A percentile compares a stretch with the other conserved stretches of the same genome.
Evolutionary conservation across 2,888 invertebrate genomes (phyloP).

Genomic region (Drosophila austrosaltans): DNA sequence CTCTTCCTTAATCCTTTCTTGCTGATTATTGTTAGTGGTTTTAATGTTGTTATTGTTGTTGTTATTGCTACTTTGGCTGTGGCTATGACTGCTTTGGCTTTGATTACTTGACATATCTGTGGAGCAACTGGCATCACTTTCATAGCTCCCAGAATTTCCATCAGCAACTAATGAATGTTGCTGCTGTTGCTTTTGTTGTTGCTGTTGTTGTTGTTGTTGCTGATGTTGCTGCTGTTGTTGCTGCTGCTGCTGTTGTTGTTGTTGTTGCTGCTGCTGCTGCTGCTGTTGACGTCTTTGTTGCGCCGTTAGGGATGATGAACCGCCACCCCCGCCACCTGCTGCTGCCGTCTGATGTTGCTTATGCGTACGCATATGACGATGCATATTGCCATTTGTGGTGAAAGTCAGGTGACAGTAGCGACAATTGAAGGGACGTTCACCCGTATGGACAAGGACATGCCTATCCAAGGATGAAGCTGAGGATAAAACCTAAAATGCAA

Average conservation of each 20-base stretch:
- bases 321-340: constrained; percentile 33
- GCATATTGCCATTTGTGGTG: constrained; percentile 94
- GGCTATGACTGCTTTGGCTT: constrained; percentile 80
- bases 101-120: constrained; percentile 84
- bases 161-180: constrained; percentile 28
- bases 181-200: constrained; percentile 19
- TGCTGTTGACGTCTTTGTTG: constrained; percentile 8
- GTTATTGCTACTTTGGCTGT: constrained; percentile 80
- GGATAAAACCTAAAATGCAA: constrained; percentile 86
- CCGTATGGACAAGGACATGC: constrained; percentile 91
- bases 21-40: constrained; percentile 12
- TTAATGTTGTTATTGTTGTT: constrained; percentile 54
- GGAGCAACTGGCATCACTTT: constrained; percentile 85
- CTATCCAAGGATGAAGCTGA: constrained; percentile 91
- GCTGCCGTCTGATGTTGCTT: constrained; percentile 83
- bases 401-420: constrained; percentile 91
- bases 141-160: constrained; percentile 84
- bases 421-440: constrained; percentile 92
- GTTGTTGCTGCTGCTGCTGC: constrained; percentile 50
- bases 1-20: constrained; percentile 7
- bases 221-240: constrained; percentile 30
- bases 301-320: neutral
- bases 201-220: constrained; percentile 28
- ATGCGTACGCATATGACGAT: constrained; percentile 91
- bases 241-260: constrained; percentile 62